phyloP scores from a whole-genome alignment of 2,113 vertebrate species.

The Anguilla rostrata region DNA sequence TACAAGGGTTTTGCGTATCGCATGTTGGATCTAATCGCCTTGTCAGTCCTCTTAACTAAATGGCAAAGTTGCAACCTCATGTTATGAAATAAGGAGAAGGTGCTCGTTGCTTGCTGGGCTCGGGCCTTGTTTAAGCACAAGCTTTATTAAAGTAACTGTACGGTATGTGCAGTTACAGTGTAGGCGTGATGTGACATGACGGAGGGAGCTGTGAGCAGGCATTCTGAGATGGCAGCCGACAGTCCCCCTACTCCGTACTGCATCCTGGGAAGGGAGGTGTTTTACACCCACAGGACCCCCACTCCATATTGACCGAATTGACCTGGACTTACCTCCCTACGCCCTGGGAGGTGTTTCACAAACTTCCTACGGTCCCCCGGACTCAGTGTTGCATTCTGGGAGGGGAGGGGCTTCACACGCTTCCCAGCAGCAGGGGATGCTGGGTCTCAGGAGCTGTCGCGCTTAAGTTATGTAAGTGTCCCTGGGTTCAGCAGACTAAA shows the following conservation, averaged over 20 bases:
- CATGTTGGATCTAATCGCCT: background rate
- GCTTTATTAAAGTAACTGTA: too few relatives aligned
- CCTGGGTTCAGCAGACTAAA: slow-evolving; percentile 53
- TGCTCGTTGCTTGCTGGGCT: background rate
- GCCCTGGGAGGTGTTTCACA: too few relatives aligned
- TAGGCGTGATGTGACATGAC: background rate
- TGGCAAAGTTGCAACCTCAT: background rate
- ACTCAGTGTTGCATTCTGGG: too few relatives aligned
- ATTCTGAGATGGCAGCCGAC: too few relatives aligned
- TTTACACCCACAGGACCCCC: too few relatives aligned
- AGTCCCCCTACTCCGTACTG: too few relatives aligned
- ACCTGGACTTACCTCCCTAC: too few relatives aligned
- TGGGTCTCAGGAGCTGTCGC: slow-evolving; percentile 34
- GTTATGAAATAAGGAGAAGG: background rate
- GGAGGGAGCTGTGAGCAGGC: background rate
- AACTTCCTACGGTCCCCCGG: too few relatives aligned
- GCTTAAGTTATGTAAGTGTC: slow-evolving; percentile 54
- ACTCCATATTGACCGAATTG: too few relatives aligned
- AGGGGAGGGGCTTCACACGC: too few relatives aligned
- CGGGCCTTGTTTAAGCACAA: background rate
- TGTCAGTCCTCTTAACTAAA: background rate
- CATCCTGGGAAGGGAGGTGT: too few relatives aligned
- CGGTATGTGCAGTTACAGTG: background rate
- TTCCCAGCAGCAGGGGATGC: background rate
- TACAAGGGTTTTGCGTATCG: background rate